Evolutionary conservation across 2,797 vertebrate genomes (phyloP).

Genomic region (Scleropages formosus): DNA sequence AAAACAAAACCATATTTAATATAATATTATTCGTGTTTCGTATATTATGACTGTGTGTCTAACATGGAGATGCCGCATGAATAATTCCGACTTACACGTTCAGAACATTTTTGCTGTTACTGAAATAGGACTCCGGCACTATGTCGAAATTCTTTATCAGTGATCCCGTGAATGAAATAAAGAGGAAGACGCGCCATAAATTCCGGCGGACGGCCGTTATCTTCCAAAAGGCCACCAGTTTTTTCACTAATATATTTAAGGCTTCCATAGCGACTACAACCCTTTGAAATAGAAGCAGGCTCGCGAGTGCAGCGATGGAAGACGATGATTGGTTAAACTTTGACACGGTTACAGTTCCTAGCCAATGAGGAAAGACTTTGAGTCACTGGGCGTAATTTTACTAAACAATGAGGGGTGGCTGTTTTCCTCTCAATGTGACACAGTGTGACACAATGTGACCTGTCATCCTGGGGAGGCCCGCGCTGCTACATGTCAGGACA

Average conservation of each 20-base stretch:
- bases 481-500: not conserved
- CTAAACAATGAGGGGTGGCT: no score
- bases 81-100: slow-evolving; percentile 80
- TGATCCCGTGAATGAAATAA: slow-evolving; percentile 72
- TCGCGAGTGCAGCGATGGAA: not conserved
- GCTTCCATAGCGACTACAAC: slow-evolving; percentile 55
- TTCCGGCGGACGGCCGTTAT: slow-evolving; percentile 30
- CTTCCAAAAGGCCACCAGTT: slow-evolving; percentile 55
- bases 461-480: no score
- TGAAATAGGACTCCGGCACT: slow-evolving; percentile 78
- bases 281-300: not conserved
- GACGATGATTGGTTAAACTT: slow-evolving; percentile 24
- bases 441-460: no score
- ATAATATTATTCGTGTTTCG: no score
- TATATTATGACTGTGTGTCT: no score
- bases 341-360: not conserved
- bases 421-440: not conserved
- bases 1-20: no score
- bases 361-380: slow-evolving; percentile 9
- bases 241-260: slow-evolving; percentile 53
- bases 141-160: slow-evolving; percentile 69
- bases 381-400: no score
- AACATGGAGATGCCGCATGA: no score
- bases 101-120: slow-evolving; percentile 79
- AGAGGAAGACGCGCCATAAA: slow-evolving; percentile 68